Conservation (phyloP, 2,113 vertebrate genomes). For the Diadophis punctatus region DNA sequence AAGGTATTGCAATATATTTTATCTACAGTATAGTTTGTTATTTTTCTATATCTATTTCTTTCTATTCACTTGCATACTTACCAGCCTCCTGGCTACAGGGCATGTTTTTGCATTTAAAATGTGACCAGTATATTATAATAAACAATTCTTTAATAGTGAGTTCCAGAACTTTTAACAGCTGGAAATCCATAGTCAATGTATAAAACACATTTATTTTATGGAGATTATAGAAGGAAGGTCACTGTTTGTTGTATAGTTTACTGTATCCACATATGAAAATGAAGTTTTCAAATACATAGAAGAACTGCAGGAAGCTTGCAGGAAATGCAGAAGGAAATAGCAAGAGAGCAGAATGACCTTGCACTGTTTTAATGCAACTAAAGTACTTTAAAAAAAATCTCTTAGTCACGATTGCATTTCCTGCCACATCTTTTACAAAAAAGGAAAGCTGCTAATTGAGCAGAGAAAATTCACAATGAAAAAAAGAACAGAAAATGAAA, state of each 20-base stretch:
- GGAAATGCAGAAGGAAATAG: slow-evolving; percentile 1
- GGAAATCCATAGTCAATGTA: not conserved
- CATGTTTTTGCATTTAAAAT: not conserved
- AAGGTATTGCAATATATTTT: not conserved
- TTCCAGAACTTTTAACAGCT: not conserved
- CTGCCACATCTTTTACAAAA: not conserved
- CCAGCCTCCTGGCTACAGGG: not conserved
- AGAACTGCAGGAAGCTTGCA: slow-evolving; percentile 1
- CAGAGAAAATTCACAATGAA: not conserved
- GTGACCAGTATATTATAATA: not conserved
- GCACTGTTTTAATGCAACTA: not conserved
- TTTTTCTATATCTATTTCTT: not conserved
- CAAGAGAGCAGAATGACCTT: not conserved
- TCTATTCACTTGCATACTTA: not conserved
- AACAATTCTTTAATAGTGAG: not conserved
- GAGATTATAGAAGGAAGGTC: not conserved
- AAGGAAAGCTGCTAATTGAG: not conserved
- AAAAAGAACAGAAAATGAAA: not conserved
- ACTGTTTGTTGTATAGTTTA: not conserved
- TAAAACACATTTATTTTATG: not conserved
- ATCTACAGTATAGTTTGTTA: not conserved
- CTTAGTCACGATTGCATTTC: not conserved
- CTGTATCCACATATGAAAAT: not conserved
- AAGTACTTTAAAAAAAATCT: not conserved
- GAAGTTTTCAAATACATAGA: not conserved